Percentiles rank a stretch among this genome's conserved stretches.
phyloP scores from a whole-genome alignment of 2,113 vertebrate genomes.

The Oenanthe melanoleuca region DNA sequence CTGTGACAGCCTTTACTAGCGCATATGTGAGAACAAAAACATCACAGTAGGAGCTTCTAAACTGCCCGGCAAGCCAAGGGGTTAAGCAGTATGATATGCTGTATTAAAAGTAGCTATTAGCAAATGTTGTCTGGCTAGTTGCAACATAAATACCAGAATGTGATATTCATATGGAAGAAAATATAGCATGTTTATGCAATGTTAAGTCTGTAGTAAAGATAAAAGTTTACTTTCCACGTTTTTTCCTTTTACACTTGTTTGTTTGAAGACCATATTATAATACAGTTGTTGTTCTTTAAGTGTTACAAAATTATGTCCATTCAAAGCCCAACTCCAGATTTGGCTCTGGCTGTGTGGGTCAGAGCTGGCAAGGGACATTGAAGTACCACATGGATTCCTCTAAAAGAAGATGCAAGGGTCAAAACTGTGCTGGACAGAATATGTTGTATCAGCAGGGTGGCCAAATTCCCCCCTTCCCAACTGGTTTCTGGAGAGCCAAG shows the following conservation, averaged over 20 bases:
- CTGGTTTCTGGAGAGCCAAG: neutral
- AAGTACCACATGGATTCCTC: neutral
- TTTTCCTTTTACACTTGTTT: slow-evolving; percentile 44
- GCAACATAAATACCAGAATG: slow-evolving; percentile 57
- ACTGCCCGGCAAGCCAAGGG: slow-evolving; percentile 67
- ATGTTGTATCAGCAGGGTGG: neutral
- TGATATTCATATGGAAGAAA: slow-evolving; percentile 53
- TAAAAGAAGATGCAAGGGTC: neutral
- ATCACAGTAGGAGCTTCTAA: slow-evolving; percentile 71
- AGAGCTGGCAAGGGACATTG: neutral
- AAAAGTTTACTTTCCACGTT: slow-evolving; percentile 28
- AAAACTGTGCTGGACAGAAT: neutral
- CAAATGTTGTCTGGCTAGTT: slow-evolving; percentile 65
- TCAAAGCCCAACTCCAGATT: neutral
- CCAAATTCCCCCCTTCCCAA: neutral
- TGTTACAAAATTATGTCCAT: neutral
- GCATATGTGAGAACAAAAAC: slow-evolving; percentile 75
- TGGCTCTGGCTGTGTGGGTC: neutral
- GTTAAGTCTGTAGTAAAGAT: slow-evolving; percentile 52
- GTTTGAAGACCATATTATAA: slow-evolving; percentile 12
- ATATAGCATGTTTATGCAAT: slow-evolving; percentile 61
- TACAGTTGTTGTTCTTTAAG: slow-evolving; percentile 1
- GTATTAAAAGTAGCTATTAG: slow-evolving; percentile 68
- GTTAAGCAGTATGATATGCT: slow-evolving; percentile 65
- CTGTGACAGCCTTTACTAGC: slow-evolving; percentile 72